Evolutionary conservation across 2,113 vertebrate species (phyloP).

Genomic region (human): DNA sequence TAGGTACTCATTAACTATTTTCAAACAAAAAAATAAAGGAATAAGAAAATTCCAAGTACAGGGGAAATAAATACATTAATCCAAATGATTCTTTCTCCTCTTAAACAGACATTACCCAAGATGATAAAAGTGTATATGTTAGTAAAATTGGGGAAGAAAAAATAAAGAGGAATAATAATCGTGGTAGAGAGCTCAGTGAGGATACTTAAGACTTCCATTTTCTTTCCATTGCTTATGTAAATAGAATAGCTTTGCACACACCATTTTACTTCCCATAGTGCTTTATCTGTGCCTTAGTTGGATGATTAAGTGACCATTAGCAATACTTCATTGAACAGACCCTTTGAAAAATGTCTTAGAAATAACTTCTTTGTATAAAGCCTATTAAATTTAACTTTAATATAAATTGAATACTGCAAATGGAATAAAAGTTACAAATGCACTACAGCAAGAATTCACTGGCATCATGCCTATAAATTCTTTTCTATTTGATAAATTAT

Average conservation of each 20-base stretch:
- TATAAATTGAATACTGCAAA: conserved; percentile 15
- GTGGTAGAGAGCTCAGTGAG: not conserved
- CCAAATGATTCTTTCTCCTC: not conserved
- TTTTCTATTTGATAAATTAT: conserved; percentile 49
- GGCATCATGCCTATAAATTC: conserved; percentile 33
- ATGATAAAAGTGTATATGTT: not conserved
- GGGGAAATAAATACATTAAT: not conserved
- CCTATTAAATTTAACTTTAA: conserved; percentile 54
- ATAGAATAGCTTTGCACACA: conserved; percentile 4
- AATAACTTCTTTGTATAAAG: conserved; percentile 48
- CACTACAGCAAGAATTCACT: not conserved
- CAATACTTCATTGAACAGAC: conserved; percentile 8
- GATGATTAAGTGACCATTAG: conserved; percentile 53
- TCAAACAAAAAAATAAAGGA: not conserved
- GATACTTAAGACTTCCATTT: conserved; percentile 13
- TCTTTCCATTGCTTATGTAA: not conserved
- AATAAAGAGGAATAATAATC: not conserved
- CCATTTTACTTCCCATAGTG: not conserved
- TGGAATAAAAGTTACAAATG: conserved; percentile 47
- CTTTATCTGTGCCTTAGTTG: not conserved
- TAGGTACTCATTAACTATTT: not conserved
- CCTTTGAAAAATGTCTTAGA: conserved; percentile 61
- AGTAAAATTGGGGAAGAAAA: not conserved
- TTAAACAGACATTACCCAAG: not conserved
- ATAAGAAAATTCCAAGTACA: not conserved